Evolutionary conservation across 2,888 invertebrate species (phyloP), one percentile per base, ranked within the genome.

Genomic region (Rhamphomyia laevipes): DNA sequence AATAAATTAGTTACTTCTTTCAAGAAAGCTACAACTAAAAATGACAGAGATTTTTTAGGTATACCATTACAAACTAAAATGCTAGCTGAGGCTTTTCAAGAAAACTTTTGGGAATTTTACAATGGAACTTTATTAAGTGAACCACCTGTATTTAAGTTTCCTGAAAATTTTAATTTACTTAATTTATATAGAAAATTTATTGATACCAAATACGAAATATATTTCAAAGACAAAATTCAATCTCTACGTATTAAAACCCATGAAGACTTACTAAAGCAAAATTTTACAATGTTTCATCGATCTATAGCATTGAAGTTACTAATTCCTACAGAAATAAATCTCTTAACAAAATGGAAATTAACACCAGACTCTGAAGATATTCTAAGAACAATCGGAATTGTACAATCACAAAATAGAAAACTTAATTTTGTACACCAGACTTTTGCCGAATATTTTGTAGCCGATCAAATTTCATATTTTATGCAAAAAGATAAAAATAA

Each of bases 401-500:
- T 27, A 27, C 23, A 27, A 7, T 27, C 23, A 27, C 4, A 27
- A 7, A 27, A 27, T 27, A 7, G 2, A 6, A 9, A 43, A 17
- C 48, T 38, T 1, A 23, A 37, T 37, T 48, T 48, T 13, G 23
- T 48, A 16, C 48, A 48, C 31, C 43, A 43, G 23, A 48, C 43
- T 7, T 37, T 48, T 18, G 37, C 48, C 5, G 48, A 48, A n/a
- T 48, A 43, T 31, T 48, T 48, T 15, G 13, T 35, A 10, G 48
- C 43, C 2, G 37, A 48, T 1, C 38, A 30, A 21, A 13, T 47
- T 15, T 42, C 33, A 2, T 13, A 3, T 1, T 11, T 23, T 13
- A 15, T 42, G 15, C 2, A 31, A 9, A 27, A 27, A 27, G 7
- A 27, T 27, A 27, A 27, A 27, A 27, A 27, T 27, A 9, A 27